These are phyloP conservation scores for Drosophila leontia DNA, from an alignment of 1,140 invertebrate genomes.

Conservation along the genomic window DNA sequence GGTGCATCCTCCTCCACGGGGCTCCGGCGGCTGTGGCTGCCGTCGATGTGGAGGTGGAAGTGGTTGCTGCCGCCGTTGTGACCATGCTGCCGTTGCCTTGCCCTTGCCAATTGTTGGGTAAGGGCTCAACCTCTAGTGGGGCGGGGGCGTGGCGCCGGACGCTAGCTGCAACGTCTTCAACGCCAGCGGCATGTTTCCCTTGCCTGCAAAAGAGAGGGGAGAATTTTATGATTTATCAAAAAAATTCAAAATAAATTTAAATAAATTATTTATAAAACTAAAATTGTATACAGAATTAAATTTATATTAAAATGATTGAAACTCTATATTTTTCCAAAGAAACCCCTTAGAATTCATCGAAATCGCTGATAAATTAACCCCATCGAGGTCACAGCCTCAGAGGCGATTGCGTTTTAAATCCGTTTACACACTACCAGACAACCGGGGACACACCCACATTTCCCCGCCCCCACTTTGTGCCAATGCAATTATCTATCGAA, in stretches of 20 bases:
- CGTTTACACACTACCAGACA: conserved; percentile 34
- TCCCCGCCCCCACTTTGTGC: conserved; percentile 21
- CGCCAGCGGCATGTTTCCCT: conserved; percentile 52
- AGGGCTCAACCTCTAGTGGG: conserved; percentile 43
- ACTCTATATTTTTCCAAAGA: too few relatives aligned
- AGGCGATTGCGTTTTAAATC: conserved; percentile 32
- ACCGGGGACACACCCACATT: neutral
- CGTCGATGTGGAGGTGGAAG: conserved; percentile 7
- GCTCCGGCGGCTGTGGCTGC: conserved; percentile 36
- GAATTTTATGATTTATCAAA: too few relatives aligned
- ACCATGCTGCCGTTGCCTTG: conserved; percentile 8
- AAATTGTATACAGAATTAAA: too few relatives aligned
- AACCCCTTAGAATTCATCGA: too few relatives aligned
- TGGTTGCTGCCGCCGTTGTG: conserved; percentile 8
- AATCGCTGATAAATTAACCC: neutral
- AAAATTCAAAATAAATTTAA: too few relatives aligned
- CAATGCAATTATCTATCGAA: conserved; percentile 72
- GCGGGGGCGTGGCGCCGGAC: conserved; percentile 37
- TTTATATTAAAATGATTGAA: too few relatives aligned
- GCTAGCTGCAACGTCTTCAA: conserved; percentile 47
- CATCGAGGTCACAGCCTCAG: neutral
- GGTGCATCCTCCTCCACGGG: conserved; percentile 38
- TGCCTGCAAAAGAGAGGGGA: conserved; percentile 21
- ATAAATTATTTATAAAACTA: too few relatives aligned
- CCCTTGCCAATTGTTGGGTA: conserved; percentile 12